Conservation (phyloP, 2,888 invertebrate genomes). For the Parelbella ahira region DNA sequence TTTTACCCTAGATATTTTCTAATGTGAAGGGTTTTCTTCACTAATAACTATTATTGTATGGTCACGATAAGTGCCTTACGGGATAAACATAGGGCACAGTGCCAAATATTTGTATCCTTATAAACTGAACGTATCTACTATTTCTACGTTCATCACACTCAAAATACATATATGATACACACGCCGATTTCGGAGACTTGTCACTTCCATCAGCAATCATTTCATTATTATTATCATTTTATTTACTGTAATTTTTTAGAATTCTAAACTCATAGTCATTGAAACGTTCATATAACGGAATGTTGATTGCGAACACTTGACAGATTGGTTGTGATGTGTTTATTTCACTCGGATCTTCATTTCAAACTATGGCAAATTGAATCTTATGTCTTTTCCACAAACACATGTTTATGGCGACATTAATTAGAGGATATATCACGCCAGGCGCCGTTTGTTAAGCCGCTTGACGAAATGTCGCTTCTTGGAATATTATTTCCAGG, state of each 20-base stretch:
- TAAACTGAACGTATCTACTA: too few species aligned
- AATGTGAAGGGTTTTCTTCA: too few species aligned
- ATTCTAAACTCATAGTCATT: conserved; percentile 25
- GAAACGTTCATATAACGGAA: conserved; percentile 50
- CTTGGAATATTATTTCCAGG: conserved; percentile 51
- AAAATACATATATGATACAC: too few species aligned
- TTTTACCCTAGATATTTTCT: too few species aligned
- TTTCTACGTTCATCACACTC: too few species aligned
- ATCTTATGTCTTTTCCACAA: conserved; percentile 36
- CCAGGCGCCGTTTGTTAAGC: conserved; percentile 64
- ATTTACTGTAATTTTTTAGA: conserved; percentile 5
- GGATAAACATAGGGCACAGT: too few species aligned
- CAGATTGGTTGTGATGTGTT: conserved; percentile 57
- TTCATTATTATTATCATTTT: too few species aligned
- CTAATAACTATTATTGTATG: too few species aligned
- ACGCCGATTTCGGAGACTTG: too few species aligned
- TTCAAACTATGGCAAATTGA: conserved; percentile 32
- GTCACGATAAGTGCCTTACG: too few species aligned
- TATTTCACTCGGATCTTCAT: conserved; percentile 42
- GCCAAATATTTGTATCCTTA: too few species aligned
- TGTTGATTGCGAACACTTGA: conserved; percentile 61
- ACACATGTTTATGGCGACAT: conserved; percentile 42
- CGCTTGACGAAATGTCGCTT: conserved; percentile 62
- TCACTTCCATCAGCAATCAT: too few species aligned
- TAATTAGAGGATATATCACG: conserved; percentile 72